Conservation (phyloP, 2,797 vertebrate species). For the Myotis vivesi region DNA sequence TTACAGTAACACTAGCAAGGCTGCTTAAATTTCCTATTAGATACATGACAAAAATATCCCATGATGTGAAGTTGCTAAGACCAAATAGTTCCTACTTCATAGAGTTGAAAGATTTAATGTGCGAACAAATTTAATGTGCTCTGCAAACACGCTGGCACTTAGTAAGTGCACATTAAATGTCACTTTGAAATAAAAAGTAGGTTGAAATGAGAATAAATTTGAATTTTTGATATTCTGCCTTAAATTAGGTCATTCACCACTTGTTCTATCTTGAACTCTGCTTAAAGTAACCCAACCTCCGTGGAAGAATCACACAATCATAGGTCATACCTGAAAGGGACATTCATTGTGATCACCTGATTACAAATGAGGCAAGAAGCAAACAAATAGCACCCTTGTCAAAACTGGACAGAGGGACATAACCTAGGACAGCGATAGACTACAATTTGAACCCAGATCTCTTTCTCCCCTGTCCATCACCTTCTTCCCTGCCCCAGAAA, state of each 20-base stretch:
- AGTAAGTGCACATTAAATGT: slow-evolving; percentile 7
- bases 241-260: neutral
- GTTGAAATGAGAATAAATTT: neutral
- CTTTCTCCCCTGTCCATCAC: neutral
- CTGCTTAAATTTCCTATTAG: slow-evolving; percentile 90
- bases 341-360: neutral
- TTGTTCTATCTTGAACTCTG: neutral
- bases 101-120: slow-evolving; percentile 65
- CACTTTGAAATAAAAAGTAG: neutral
- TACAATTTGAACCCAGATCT: slow-evolving; percentile 8
- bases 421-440: neutral
- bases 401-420: neutral
- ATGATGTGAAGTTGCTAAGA: slow-evolving; percentile 70
- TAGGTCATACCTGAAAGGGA: neutral
- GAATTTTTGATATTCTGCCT: slow-evolving; percentile 2
- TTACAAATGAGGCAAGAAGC: neutral
- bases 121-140: neutral
- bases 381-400: neutral
- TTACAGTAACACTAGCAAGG: slow-evolving; percentile 91
- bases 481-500: neutral
- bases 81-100: slow-evolving; percentile 51
- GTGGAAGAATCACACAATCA: neutral
- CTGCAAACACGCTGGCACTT: neutral
- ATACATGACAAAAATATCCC: slow-evolving; percentile 95
- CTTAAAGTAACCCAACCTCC: neutral